These are phyloP conservation scores for Oeneis ivallda DNA, from an alignment of 2,888 invertebrate genomes.

Conservation along the genomic window DNA sequence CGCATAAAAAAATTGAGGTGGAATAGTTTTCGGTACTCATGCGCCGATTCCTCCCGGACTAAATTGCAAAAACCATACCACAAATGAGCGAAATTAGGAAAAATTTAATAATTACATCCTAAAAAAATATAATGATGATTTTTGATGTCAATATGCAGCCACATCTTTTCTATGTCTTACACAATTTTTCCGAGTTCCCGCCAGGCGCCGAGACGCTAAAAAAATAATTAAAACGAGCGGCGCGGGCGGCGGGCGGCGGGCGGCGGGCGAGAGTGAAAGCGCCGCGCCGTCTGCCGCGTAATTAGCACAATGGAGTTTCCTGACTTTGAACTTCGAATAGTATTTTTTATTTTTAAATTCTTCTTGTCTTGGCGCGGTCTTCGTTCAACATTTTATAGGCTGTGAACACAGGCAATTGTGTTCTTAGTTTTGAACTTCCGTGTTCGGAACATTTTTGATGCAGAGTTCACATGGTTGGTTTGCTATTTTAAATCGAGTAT, in stretches of 20 bases:
- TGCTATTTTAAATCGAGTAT: too few species aligned
- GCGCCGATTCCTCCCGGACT: too few species aligned
- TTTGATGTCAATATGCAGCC: slow-evolving; percentile 17
- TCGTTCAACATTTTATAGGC: slow-evolving; percentile 37
- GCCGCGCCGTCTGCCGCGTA: slow-evolving; percentile 80
- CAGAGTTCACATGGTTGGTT: too few species aligned
- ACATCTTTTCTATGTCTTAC: slow-evolving; percentile 48
- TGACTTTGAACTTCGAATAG: slow-evolving; percentile 80
- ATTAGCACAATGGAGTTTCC: slow-evolving; percentile 81
- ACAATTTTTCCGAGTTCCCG: slow-evolving; percentile 74
- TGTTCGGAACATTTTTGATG: slow-evolving; percentile 3
- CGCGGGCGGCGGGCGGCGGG: slow-evolving; percentile 21
- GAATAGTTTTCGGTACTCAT: too few species aligned
- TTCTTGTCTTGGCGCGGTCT: slow-evolving; percentile 44
- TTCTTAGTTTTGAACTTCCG: slow-evolving; percentile 8
- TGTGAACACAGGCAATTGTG: slow-evolving; percentile 8
- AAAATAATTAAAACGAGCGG: slow-evolving; percentile 80
- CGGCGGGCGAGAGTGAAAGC: slow-evolving; percentile 76
- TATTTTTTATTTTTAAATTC: slow-evolving; percentile 65
- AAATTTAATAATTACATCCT: too few species aligned
- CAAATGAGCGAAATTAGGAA: too few species aligned
- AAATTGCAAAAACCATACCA: too few species aligned
- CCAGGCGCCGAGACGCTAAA: slow-evolving; percentile 82
- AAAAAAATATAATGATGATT: neutral
- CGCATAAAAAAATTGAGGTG: too few species aligned